A percentile compares a stretch with the other conserved stretches of the same genome.
These are phyloP conservation scores for Willowsia nigromaculata DNA, from an alignment of 2,888 invertebrate genomes.

Conservation along the genomic window DNA sequence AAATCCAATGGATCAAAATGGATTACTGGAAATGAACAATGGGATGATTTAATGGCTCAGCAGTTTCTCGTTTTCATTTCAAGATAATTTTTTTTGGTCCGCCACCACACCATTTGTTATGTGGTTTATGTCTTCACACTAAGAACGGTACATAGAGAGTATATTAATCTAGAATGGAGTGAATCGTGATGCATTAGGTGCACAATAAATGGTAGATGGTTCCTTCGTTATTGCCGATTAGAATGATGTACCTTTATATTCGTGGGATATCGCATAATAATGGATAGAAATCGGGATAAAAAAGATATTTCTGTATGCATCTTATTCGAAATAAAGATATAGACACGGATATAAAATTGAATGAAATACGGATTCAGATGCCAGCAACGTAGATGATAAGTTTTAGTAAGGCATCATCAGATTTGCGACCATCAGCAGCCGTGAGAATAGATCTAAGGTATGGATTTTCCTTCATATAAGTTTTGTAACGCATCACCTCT, in stretches of 20 bases:
- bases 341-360: too few species aligned
- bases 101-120: neutral
- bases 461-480: neutral
- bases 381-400: neutral
- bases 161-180: neutral
- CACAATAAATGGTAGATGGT: neutral
- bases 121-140: neutral
- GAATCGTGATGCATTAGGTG: neutral
- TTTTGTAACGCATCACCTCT: neutral
- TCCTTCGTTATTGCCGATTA: slow-evolving; percentile 6
- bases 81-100: slow-evolving; percentile 49
- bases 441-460: neutral
- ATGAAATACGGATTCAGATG: neutral
- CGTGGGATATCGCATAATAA: too few species aligned
- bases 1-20: slow-evolving; percentile 66
- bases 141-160: neutral
- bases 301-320: too few species aligned
- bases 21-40: slow-evolving; percentile 67
- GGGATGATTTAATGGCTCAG: slow-evolving; percentile 68
- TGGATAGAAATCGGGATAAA: too few species aligned
- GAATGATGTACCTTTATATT: neutral
- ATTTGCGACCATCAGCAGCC: neutral
- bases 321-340: too few species aligned
- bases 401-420: neutral
- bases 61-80: slow-evolving; percentile 53